These are phyloP conservation scores for Euwallacea similis DNA, from an alignment of 1,140 invertebrate genomes.

Conservation along the genomic window DNA sequence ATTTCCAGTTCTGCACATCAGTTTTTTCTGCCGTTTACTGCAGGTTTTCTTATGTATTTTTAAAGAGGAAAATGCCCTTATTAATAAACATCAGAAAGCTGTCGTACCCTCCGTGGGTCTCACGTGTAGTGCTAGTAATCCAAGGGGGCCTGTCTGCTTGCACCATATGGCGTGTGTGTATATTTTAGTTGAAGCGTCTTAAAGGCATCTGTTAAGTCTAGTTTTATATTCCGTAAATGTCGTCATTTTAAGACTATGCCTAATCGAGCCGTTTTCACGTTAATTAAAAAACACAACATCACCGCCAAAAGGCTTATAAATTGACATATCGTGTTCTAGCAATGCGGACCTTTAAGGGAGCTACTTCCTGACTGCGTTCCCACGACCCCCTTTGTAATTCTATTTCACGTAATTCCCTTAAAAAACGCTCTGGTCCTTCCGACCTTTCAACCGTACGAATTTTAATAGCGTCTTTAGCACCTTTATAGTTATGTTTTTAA, in stretches of 20 bases:
- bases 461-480: no score
- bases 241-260: no score
- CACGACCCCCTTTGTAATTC: conserved; percentile 19
- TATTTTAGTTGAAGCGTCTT: no score
- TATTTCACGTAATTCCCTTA: conserved; percentile 21
- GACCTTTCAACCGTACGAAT: no score
- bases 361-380: conserved; percentile 17
- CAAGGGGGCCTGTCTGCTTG: no score
- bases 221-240: no score
- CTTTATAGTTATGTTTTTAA: not conserved
- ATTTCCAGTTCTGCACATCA: not conserved
- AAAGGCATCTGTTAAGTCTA: no score
- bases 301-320: not conserved
- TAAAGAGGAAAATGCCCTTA: no score
- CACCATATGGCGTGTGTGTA: no score
- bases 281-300: not conserved
- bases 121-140: no score
- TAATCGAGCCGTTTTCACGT: not conserved
- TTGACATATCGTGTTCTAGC: conserved; percentile 13
- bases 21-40: not conserved
- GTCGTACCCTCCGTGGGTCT: no score
- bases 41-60: not conserved
- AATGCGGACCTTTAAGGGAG: not conserved
- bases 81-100: no score
- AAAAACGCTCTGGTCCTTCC: conserved; percentile 1